Base-by-base conservation (phyloP, 1,140 invertebrate genomes). In the Oedothorax gibbosus region DNA sequence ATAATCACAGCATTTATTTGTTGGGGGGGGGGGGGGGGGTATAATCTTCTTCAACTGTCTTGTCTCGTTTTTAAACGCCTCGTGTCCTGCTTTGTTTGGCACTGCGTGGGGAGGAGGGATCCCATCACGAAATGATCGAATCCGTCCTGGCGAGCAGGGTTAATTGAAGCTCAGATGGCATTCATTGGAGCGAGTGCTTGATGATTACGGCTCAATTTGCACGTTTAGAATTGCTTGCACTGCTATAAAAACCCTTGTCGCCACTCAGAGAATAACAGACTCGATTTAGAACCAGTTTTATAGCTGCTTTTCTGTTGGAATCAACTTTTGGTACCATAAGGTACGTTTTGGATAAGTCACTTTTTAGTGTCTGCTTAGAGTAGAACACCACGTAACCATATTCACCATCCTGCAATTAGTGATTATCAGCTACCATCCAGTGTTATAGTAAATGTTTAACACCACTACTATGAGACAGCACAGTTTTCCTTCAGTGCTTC, bases 141-240 rank as follows among this genome's bases (percentile, higher is more conserved):
- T 85, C 73, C 56, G 83, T 85, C 73, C 56, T 62, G 35, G 75
- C 83, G 71, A 84, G 76, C 71, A 60, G 81, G 73, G 71, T 78
- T 85, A 85, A 85, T 85, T 85, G 83, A 77, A 62, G 73, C n/a
- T 77, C 83, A 85, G 83, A 85, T 85, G 83, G 83, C 83, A 85
- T 78, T 66, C 72, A 81, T 81, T 72, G 79, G 68, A 62, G 53
- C 72, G 69, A 84, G 50, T 69, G 82, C 75, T 69, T 77, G 64
- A 54, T 85, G 73, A 85, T 85, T 85, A 85, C 75, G 66, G 83
- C 83, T 85, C 83, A 77, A 85, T 85, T 85, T 85, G 83, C 83
- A 85, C 73, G 83, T 85, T 77, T 77, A 57, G 51, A 71, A 76
- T 84, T 71, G 79, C 79, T 56, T 72, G 66, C 77, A 65, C 62